Base-by-base conservation (phyloP, 1,140 invertebrate species). In the Argopecten irradians region DNA sequence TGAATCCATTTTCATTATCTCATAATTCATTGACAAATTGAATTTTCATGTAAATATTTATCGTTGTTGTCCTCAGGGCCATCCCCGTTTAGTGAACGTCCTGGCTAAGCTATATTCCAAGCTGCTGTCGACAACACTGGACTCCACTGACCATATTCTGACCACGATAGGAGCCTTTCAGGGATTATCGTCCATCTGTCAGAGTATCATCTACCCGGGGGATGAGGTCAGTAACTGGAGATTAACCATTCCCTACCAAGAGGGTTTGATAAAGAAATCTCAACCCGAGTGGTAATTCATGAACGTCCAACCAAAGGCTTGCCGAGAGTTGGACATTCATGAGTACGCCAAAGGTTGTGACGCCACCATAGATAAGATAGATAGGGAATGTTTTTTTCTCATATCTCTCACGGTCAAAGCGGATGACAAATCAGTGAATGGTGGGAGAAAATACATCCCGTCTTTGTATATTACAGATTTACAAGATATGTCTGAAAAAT, bases 341-440 rank as follows among this genome's bases (percentile, higher is more conserved):
- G 99, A 99, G 94, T 99, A 98, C 93, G 99, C 99, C 94, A 97
- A 97, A 89, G 98, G 98, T 2, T 98, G 99, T 97, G 97, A 99
- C 0, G 96, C 96, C 92, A 96, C 97, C 92, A 98, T 98, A 36
- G 98, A 98, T 0, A 99, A 98, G 22, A 96, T 97, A 33, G 97
- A 98, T 0, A 97, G 97, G 86, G 99, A 97, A 55, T 14, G 46
- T 13, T 94, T 97, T 99, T 90, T 97, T 98, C 16, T 96, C 99
- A 5, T 97, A 83, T 19, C 14, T 22, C 11, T 34, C 33, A 85
- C 7, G 22, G n/a, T 11, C 84, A 14, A 14, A 19, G 7, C 16
- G 36, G 11, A 11, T 35, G 9, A 11, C 28, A 34, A 7, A n/a
- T n/a, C n/a, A n/a, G n/a, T n/a, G n/a, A n/a, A n/a, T n/a, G n/a